These are phyloP conservation scores for Cyaniris semiargus DNA, from an alignment of 2,888 invertebrate species.

Conservation along the genomic window DNA sequence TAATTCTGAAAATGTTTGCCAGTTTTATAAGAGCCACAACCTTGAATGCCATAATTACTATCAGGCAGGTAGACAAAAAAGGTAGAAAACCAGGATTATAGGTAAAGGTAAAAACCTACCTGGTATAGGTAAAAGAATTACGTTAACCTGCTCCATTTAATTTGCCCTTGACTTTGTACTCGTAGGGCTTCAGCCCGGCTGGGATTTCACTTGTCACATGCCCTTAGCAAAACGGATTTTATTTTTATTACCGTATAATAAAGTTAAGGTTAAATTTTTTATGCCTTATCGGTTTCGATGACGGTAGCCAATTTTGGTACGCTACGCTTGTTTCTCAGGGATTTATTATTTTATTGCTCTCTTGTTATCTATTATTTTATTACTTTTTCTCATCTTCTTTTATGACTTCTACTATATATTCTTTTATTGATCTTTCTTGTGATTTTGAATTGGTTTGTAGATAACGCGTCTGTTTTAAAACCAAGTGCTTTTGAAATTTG, in stretches of 20 bases:
- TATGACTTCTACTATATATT: too few species aligned
- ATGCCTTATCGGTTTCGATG: not conserved
- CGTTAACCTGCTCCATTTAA: conserved; percentile 36
- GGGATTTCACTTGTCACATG: conserved; percentile 23
- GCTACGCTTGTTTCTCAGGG: too few species aligned
- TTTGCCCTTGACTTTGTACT: conserved; percentile 44
- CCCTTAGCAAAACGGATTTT: conserved; percentile 9
- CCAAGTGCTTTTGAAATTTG: too few species aligned
- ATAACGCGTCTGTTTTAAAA: too few species aligned
- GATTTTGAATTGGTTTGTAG: too few species aligned
- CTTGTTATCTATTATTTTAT: too few species aligned
- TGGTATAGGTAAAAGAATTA: not conserved
- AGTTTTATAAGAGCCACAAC: not conserved
- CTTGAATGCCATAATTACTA: not conserved
- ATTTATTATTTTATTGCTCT: too few species aligned
- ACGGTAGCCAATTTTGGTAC: not conserved
- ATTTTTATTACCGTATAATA: not conserved
- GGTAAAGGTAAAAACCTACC: not conserved
- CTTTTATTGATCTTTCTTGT: too few species aligned
- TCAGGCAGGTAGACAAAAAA: not conserved
- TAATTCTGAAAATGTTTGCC: not conserved
- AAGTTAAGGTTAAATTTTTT: not conserved
- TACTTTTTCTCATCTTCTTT: too few species aligned
- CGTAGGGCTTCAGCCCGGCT: conserved; percentile 44
- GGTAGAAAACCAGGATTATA: not conserved